These are phyloP conservation scores for Arnoldichthys spilopterus DNA, from an alignment of 2,797 vertebrate genomes.

Conservation along the genomic window DNA sequence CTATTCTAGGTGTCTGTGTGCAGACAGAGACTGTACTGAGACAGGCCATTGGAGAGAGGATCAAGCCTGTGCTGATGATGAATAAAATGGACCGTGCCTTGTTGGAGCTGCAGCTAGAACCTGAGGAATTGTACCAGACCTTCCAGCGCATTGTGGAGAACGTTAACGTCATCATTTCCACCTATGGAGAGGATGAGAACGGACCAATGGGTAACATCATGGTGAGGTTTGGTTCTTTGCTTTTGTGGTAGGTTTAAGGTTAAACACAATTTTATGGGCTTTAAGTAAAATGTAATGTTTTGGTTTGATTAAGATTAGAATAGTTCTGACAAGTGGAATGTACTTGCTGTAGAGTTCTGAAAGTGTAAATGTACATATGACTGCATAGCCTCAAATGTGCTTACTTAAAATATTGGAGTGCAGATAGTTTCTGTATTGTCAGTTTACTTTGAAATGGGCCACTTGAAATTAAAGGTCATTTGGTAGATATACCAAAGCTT, in stretches of 20 bases:
- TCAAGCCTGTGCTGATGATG: slow-evolving; percentile 97
- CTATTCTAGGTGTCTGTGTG: slow-evolving; percentile 87
- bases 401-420: too few species aligned
- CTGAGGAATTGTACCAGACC: slow-evolving; percentile 91
- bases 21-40: slow-evolving; percentile 96
- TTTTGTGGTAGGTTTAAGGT: not conserved
- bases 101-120: slow-evolving; percentile 90
- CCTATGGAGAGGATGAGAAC: slow-evolving; percentile 89
- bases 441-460: too few species aligned
- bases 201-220: slow-evolving; percentile 94
- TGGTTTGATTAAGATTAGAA: too few species aligned
- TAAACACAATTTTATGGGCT: too few species aligned
- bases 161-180: slow-evolving; percentile 94
- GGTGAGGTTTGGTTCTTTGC: slow-evolving; percentile 69
- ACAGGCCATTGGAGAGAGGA: slow-evolving; percentile 93
- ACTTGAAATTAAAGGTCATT: too few species aligned
- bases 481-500: too few species aligned
- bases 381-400: too few species aligned
- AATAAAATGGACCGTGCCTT: slow-evolving; percentile 98
- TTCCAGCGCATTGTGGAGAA: slow-evolving; percentile 96
- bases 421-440: too few species aligned
- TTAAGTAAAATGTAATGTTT: too few species aligned
- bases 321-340: too few species aligned
- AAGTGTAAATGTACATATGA: too few species aligned
- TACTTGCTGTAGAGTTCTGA: too few species aligned